These are phyloP conservation scores for Mamestra configurata DNA, from an alignment of 1,140 invertebrate species.

Conservation along the genomic window DNA sequence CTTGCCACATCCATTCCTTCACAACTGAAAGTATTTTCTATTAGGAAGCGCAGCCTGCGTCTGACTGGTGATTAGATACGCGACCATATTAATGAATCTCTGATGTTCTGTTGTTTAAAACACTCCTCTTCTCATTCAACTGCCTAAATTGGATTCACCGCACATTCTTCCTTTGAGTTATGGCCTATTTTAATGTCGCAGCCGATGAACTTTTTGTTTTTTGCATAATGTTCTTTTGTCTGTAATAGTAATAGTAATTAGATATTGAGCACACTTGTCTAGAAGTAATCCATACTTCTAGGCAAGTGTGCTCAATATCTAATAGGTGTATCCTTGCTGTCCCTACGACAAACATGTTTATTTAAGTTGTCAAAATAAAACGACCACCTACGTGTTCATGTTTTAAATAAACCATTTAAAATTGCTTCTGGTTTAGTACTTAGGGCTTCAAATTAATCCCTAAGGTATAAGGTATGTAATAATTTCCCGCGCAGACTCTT, in stretches of 20 bases:
- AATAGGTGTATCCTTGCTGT: not conserved
- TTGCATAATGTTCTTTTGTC: not conserved
- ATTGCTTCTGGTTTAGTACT: slow-evolving; percentile 27
- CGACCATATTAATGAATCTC: slow-evolving; percentile 59
- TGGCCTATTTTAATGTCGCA: not conserved
- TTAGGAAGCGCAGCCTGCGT: slow-evolving; percentile 54
- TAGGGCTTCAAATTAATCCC: slow-evolving; percentile 40
- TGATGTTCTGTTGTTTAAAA: slow-evolving; percentile 62
- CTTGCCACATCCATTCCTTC: slow-evolving; percentile 43
- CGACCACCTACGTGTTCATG: not conserved
- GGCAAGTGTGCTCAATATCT: too few relatives aligned
- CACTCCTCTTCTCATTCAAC: slow-evolving; percentile 40
- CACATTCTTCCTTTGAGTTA: slow-evolving; percentile 19
- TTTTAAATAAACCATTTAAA: slow-evolving; percentile 39
- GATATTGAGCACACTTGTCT: too few relatives aligned
- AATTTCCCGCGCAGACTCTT: slow-evolving; percentile 39
- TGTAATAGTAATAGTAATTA: too few relatives aligned
- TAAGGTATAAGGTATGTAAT: slow-evolving; percentile 45
- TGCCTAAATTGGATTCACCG: slow-evolving; percentile 44
- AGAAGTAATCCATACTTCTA: too few relatives aligned
- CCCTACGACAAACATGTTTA: not conserved
- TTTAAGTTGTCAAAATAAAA: slow-evolving; percentile 3
- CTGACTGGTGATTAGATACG: slow-evolving; percentile 64
- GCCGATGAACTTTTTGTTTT: not conserved
- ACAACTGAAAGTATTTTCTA: slow-evolving; percentile 40